Evolutionary conservation across 2,888 invertebrate species (phyloP), one percentile per base, ranked within the genome.

Genomic region (Elysia crispata): DNA sequence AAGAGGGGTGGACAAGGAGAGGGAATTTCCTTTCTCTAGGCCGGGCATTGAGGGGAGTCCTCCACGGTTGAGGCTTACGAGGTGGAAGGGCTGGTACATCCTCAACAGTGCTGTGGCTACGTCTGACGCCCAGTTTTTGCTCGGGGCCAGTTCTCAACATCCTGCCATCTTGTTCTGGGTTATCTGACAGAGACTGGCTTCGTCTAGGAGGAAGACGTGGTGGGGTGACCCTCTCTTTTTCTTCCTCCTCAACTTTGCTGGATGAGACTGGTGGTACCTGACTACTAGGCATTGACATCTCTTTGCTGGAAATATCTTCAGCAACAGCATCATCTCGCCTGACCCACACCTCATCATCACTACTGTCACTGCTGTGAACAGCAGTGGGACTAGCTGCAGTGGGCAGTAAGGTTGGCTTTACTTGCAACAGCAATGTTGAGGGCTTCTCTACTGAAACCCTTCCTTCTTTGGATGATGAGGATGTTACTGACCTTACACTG

Each of bases 21-120:
- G 80, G 80, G 20, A 62, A 76, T 62, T 76, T 64, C 25, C 76
- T 72, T 41, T 76, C 76, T 70, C 80, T 31, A n/a, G 80, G 76
- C 6, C 76, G 67, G 6, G 50, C 20, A 30, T 75, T 76, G 0
- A 80, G 80, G n/a, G 80, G 80, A 13, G 76, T 80, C 20, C 70
- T 31, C 15, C 76, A 28, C 20, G 76, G 50, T 31, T 76, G 76
- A 28, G 80, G 76, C 6, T 76, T 13, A n/a, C 80, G 57, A 66
- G 80, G 80, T 11, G 80, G 80, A 18, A 80, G 72, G 8, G 50
- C 69, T 18, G 80, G 80, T 0, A 66, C 60, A 6, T 67, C 69
- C 28, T 76, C 76, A 20, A 25, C 20, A 8, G 72, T 69, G 54
- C 80, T 80, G 30, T 49, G 50, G 33, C 80, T 80, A 13, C 76